Evolutionary conservation across 2,888 invertebrate species (phyloP), one percentile per base, ranked within the genome.

Genomic region (Noctua pronuba): DNA sequence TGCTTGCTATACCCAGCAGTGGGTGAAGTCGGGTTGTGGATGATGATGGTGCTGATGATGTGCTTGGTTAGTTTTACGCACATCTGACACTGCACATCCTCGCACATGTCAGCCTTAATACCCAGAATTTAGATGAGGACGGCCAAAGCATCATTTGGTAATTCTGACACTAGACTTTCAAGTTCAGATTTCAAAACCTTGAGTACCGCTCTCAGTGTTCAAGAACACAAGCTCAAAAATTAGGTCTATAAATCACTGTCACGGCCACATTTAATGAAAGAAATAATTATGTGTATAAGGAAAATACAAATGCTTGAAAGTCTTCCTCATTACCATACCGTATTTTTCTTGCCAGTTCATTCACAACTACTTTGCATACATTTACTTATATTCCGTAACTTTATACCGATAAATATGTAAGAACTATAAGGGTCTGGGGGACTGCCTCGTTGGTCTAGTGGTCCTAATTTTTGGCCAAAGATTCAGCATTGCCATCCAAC

Each of bases 291-390:
- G 49, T 49, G 21, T 58, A 35, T 46, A 31, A 8, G 8, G 21
- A 55, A 55, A 66, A 72, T 76, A 68, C 52, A 68, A 82, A 69
- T 62, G 69, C 49, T 73, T 83, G 62, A 71, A 70, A 82, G 52
- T 18, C 71, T 74, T 66, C 24, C 24, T 62, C 65, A 78, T 82
- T 82, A 70, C 1, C 73, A 78, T 78, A 73, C 4, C 28, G 38
- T 78, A 78, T 78, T 78, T 82, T 78, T 83, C 68, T 77, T 82
- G 55, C 41, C 65, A 28, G 73, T 70, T 83, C 67, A 79, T 82
- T 79, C 70, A 46, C 65, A 83, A 82, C 67, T 74, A 64, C 71
- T 74, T 82, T 52, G 79, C 74, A 79, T 83, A 70, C 18, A 83
- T 70, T 78, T 83, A 83, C 41, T 68, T 72, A 49, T 49, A 64